Conservation (phyloP, 1,140 invertebrate species). For the Platorchestia sp. region DNA sequence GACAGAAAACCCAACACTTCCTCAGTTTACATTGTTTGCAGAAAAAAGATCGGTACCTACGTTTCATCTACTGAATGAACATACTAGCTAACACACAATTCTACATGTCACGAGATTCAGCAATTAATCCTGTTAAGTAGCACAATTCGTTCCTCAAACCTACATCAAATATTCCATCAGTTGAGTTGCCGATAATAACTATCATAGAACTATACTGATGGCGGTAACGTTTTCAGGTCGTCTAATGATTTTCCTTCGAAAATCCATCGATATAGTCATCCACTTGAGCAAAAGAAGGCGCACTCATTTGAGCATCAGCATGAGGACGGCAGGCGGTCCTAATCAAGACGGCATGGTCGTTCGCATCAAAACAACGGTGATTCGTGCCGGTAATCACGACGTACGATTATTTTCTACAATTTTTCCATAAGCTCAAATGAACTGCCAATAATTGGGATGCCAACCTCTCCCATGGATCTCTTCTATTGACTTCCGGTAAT, state of each 20-base stretch:
- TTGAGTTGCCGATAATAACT: not conserved
- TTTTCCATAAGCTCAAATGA: slow-evolving; percentile 31
- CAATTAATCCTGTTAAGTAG: not conserved
- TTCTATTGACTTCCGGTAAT: slow-evolving; percentile 18
- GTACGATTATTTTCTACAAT: slow-evolving; percentile 21
- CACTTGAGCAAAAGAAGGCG: not conserved
- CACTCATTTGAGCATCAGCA: not conserved
- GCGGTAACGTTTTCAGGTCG: not conserved
- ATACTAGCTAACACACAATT: not conserved
- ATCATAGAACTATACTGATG: not conserved
- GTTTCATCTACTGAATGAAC: not conserved
- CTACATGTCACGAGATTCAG: not conserved
- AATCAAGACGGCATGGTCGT: not conserved
- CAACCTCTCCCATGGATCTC: not conserved
- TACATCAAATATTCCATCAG: not conserved
- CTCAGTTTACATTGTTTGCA: too few species aligned
- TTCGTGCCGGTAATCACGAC: slow-evolving; percentile 48
- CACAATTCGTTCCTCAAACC: not conserved
- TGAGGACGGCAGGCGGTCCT: not conserved
- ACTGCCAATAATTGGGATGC: slow-evolving; percentile 33
- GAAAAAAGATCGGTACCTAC: too few species aligned
- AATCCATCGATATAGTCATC: slow-evolving; percentile 33
- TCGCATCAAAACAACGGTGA: not conserved
- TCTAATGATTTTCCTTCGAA: slow-evolving; percentile 4
- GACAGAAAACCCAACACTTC: too few species aligned